A percentile compares a stretch with the other conserved stretches of the same genome.
These are phyloP conservation scores for Drosophila neocordata DNA, from an alignment of 1,140 invertebrate genomes.

Conservation along the genomic window DNA sequence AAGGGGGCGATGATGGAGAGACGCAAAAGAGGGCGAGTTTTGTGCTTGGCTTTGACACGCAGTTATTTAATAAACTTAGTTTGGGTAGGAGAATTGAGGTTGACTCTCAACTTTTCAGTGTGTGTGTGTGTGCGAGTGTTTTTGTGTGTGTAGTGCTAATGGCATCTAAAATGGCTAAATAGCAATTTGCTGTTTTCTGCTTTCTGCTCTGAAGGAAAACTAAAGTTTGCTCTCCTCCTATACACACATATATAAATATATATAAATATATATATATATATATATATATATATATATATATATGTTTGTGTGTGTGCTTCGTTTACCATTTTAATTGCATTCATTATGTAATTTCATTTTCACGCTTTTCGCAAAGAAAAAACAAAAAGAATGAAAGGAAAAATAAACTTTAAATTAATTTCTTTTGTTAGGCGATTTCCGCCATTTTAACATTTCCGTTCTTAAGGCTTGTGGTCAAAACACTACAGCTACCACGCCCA, in stretches of 20 bases:
- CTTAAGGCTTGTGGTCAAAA: constrained; percentile 10
- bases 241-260: too few species aligned
- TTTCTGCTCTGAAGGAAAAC: constrained; percentile 45
- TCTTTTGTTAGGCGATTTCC: constrained; percentile 74
- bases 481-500: background rate
- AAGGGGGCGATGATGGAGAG: background rate
- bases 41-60: constrained; percentile 62
- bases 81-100: constrained; percentile 11
- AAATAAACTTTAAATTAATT: constrained; percentile 77
- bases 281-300: constrained; percentile 14
- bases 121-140: constrained; percentile 18
- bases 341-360: constrained; percentile 80
- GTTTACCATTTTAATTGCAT: constrained; percentile 73
- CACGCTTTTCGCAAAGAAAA: constrained; percentile 48
- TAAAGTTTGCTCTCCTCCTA: constrained; percentile 42
- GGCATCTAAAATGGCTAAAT: constrained; percentile 80
- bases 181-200: constrained; percentile 70
- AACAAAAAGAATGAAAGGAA: constrained; percentile 10
- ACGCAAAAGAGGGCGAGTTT: background rate
- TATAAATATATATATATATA: background rate
- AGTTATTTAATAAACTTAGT: constrained; percentile 76
- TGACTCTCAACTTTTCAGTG: constrained; percentile 22
- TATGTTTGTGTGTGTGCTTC: constrained; percentile 24
- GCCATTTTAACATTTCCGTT: constrained; percentile 63
- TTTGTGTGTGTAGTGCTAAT: constrained; percentile 59